These are phyloP conservation scores for Naja naja DNA, from an alignment of 2,113 vertebrate genomes.

Conservation along the genomic window DNA sequence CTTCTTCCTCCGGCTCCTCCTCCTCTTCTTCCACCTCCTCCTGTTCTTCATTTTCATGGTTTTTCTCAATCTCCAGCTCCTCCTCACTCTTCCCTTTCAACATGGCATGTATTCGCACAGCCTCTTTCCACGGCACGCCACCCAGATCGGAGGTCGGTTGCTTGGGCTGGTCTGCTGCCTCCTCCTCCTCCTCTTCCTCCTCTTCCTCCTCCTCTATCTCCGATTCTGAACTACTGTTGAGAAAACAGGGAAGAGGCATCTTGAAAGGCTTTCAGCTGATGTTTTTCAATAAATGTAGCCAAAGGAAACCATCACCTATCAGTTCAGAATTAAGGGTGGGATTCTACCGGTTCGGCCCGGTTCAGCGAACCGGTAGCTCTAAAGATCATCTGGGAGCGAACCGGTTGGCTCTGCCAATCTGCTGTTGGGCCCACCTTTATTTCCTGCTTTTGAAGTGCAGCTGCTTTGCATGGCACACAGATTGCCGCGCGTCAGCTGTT, in stretches of 20 bases:
- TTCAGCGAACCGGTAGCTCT: too few relatives aligned
- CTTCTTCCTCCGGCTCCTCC: slow-evolving; percentile 63
- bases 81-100: slow-evolving; percentile 76
- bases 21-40: slow-evolving; percentile 62
- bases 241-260: not conserved
- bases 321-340: not conserved
- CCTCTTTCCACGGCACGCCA: slow-evolving; percentile 91
- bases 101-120: slow-evolving; percentile 85
- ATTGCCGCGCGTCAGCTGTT: too few relatives aligned
- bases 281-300: not conserved
- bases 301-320: not conserved
- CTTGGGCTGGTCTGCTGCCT: slow-evolving; percentile 65
- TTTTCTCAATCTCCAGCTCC: slow-evolving; percentile 63
- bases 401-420: too few relatives aligned
- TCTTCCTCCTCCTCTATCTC: slow-evolving; percentile 86
- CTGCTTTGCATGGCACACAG: too few relatives aligned
- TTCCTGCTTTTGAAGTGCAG: too few relatives aligned
- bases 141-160: slow-evolving; percentile 83
- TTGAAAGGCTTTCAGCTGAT: not conserved
- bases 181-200: slow-evolving; percentile 72
- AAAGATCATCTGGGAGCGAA: too few relatives aligned
- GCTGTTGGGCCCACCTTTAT: too few relatives aligned
- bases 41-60: slow-evolving; percentile 52
- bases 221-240: slow-evolving; percentile 90
- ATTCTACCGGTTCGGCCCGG: too few relatives aligned